Evolutionary conservation across 2,888 invertebrate species (phyloP), one percentile per base, ranked within the genome.

Genomic region (Ornithoptera priamus): DNA sequence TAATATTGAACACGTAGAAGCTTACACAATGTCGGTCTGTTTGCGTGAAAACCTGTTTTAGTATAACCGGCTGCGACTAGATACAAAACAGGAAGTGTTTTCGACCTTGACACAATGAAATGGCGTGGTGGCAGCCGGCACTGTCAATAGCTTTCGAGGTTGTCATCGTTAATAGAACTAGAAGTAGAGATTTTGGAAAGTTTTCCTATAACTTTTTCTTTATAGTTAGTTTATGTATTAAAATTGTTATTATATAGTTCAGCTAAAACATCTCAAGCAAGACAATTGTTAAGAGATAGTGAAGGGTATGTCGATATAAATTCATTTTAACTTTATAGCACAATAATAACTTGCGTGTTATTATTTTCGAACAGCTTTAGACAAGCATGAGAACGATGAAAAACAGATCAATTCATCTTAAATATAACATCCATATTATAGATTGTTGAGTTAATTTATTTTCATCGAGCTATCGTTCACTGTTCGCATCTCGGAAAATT

Each of bases 31-130:
- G 20, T 53, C 50, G 7, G 24, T 62, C 17, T 46, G 59, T 70
- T 66, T 22, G 62, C 65, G 46, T 46, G 62, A 62, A 69, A 69
- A 56, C 42, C 36, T 42, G 62, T n/a, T 46, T 56, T 65, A 61
- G 62, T 46, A 69, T 10, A 69, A 65, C 65, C 65, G 53, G 69
- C 62, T 46, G 15, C 57, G 46, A 46, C 36, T 53, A 58, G 59
- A 62, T 59, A 63, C 53, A n/a, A 50, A 12, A 63, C 59, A 63
- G 69, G 69, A 70, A 70, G 69, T 70, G 39, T 58, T 20, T 8
- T n/a, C 39, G 58, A 59, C 69, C 69, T 70, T 70, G 69, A 70
- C 69, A 66, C 66, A 66, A 66, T 70, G 58, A 70, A 66, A 70
- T 53, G 18, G 58, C 65, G 58, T 66, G 36, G 42, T 42, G 3